These are phyloP conservation scores for Hyperoplus immaculatus DNA, from an alignment of 2,797 vertebrate genomes.

Conservation along the genomic window DNA sequence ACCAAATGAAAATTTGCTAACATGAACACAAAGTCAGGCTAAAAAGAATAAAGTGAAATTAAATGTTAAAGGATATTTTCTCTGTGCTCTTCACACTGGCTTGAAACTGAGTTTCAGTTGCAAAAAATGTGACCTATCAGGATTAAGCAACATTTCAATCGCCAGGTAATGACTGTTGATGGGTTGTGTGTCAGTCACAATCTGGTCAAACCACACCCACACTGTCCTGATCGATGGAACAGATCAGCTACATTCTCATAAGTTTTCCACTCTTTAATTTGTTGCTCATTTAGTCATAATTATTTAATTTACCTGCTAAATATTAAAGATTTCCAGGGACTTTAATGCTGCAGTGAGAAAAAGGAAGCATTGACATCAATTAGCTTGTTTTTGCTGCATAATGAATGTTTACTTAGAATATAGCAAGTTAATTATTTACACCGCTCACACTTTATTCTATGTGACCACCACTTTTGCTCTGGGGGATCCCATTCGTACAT, in stretches of 20 bases:
- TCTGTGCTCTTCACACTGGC: no score
- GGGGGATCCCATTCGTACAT: constrained; percentile 3
- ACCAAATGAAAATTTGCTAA: not conserved
- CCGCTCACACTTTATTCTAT: constrained; percentile 13
- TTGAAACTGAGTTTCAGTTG: not conserved
- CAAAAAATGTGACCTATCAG: not conserved
- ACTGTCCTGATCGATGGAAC: constrained; percentile 5
- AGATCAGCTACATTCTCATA: not conserved
- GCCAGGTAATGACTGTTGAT: not conserved
- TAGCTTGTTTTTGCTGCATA: constrained; percentile 27
- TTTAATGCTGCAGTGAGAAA: constrained; percentile 35
- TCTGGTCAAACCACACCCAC: constrained; percentile 6
- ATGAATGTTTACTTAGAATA: constrained; percentile 41
- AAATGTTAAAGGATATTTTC: not conserved
- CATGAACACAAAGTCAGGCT: not conserved
- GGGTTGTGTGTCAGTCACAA: not conserved
- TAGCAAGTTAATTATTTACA: constrained; percentile 39
- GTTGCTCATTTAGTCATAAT: constrained; percentile 28
- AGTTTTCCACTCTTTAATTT: constrained; percentile 2
- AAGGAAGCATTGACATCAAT: constrained; percentile 29
- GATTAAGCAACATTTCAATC: not conserved
- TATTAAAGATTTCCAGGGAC: constrained; percentile 6
- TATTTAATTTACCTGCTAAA: constrained; percentile 25
- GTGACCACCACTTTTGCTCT: constrained; percentile 8
- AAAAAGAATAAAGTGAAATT: not conserved